Evolutionary conservation across 1,140 invertebrate species (phyloP), one percentile per base, ranked within the genome.

Genomic region (Bursaphelenchus mucronatus): DNA sequence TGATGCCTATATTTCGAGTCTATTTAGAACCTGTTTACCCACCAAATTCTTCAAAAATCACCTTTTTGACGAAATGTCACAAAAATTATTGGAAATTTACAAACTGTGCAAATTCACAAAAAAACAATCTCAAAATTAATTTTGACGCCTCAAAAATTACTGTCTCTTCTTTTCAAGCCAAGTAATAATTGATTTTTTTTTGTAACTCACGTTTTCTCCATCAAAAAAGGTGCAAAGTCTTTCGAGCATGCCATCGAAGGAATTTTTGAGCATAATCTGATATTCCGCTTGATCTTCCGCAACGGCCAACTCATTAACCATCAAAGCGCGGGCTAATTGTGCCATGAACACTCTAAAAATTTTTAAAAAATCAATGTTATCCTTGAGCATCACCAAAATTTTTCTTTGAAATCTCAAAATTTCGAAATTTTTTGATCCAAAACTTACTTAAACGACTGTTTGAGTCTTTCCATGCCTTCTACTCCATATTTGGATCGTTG

Each of bases 221-320:
- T 63, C 70, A 45, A 74, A 74, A 45, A 76, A 74, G n/a, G 53
- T 64, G 8, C 56, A 65, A 17, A 74, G 52, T 50, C 74, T 17
- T 59, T 74, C 73, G 39, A 76, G 47, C 74, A 74, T 76, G n/a
- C 69, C 73, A 44, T 74, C 74, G 55, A 74, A 74, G 11, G 74
- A 76, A 8, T 72, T 67, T 45, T 70, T 53, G 17, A 74, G 39
- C 73, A 74, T 74, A 30, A 55, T 41, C 15, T 74, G 73, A 46
- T 74, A 74, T 30, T 76, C 74, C 0, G 15, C 30, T 55, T 74
- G 74, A 45, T 74, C 73, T 13, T 53, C 21, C 40, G 67, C 66
- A 11, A 74, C 67, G 0, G 73, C 73, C 13, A 61, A 63, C 40
- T 69, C 70, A 54, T 74, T 74, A 5, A 76, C 69, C 40, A 50